Evolutionary conservation across 2,888 invertebrate species (phyloP), one percentile per base, ranked within the genome.

Genomic region (Onchidella celtica): DNA sequence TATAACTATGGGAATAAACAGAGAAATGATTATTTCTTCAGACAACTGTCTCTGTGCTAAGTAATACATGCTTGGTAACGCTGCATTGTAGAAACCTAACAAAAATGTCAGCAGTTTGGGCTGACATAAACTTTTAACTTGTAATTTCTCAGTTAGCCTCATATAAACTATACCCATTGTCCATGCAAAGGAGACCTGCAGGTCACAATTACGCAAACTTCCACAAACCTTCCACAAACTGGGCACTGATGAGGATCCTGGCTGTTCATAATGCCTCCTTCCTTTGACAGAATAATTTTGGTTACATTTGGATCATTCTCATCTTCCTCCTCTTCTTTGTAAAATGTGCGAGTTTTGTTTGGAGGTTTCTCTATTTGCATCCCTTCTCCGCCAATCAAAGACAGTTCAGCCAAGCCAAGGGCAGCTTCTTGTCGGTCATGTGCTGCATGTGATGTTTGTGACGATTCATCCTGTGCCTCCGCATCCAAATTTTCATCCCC

Each of bases 191-290:
- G n/a, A n/a, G n/a, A n/a, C n/a, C n/a, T n/a, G n/a, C n/a, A n/a
- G n/a, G n/a, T n/a, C n/a, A n/a, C n/a, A n/a, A n/a, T n/a, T n/a
- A n/a, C n/a, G n/a, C n/a, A n/a, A n/a, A n/a, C n/a, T n/a, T 47
- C 17, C 17, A 63, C 81, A 36, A 9, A 81, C 81, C 81, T 68
- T 36, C 69, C 40, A 76, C 81, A 81, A 6, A 75, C 76, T 36
- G 81, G 76, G 72, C 81, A 81, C 72, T 81, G 81, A 21, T 81
- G 81, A 40, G 81, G 81, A 47, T 81, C 81, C 38, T 81, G 81
- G 36, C 81, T 81, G 65, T 81, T 81, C 81, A 81, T 81, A 34
- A 76, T 69, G 21, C 81, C 81, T 59, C 81, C 81, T 32, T 81
- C 81, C 47, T 81, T 81, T 0, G 76, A 76, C n/a, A 81, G 61